Evolutionary conservation across 2,888 invertebrate species (phyloP).

Genomic region (Ernsta delagoae): DNA sequence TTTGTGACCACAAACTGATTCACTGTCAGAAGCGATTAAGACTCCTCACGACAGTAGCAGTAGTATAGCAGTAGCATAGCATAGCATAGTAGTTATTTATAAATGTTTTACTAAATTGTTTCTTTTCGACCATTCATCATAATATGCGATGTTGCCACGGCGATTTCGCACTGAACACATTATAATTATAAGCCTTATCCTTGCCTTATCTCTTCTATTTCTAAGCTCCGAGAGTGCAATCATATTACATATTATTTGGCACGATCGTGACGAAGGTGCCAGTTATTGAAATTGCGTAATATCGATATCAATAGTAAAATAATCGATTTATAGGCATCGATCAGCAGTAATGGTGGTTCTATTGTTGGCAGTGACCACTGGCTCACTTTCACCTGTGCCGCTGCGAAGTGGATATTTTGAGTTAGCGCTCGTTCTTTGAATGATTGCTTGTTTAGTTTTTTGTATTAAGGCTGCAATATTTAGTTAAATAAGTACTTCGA

Average conservation of each 20-base stretch:
- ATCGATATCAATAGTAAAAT: too few species aligned
- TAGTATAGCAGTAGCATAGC: too few species aligned
- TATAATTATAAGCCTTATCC: too few species aligned
- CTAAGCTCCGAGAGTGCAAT: too few species aligned
- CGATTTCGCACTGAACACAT: too few species aligned
- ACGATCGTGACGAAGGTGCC: neutral
- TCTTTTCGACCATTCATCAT: too few species aligned
- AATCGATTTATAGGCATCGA: slow-evolving; percentile 12
- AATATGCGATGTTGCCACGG: too few species aligned
- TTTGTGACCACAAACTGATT: slow-evolving; percentile 11
- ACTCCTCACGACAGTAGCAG: neutral
- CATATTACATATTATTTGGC: slow-evolving; percentile 1
- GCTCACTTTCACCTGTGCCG: slow-evolving; percentile 24
- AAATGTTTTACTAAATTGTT: too few species aligned
- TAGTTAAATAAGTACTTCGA: too few species aligned
- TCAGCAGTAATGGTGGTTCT: slow-evolving; percentile 20
- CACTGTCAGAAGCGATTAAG: slow-evolving; percentile 23
- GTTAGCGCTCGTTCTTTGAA: slow-evolving; percentile 30
- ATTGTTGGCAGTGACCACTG: slow-evolving; percentile 15
- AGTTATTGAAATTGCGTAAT: slow-evolving; percentile 17
- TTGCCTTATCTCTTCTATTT: too few species aligned
- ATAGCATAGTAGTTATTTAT: too few species aligned
- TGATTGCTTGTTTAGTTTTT: slow-evolving; percentile 8
- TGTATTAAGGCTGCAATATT: too few species aligned
- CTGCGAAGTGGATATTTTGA: slow-evolving; percentile 5